Evolutionary conservation across 2,888 invertebrate species (phyloP).

Genomic region (Synanthedon tipuliformis): DNA sequence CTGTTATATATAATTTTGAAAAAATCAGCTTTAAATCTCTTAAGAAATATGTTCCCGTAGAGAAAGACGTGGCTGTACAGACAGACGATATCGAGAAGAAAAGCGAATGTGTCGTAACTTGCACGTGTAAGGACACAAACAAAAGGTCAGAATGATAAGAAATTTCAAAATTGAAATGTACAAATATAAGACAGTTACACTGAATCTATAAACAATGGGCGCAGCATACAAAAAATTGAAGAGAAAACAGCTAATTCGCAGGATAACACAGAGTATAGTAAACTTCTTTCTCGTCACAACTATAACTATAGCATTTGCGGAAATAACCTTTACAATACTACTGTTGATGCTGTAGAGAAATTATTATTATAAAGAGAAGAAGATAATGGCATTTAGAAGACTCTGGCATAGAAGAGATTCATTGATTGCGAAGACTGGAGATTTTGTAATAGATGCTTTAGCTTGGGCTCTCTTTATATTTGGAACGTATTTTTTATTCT

Average conservation of each 20-base stretch:
- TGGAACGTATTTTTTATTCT: conserved; percentile 29
- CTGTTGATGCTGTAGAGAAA: conserved; percentile 26
- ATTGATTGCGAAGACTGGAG: conserved; percentile 17
- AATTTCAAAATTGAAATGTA: not conserved
- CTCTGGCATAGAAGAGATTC: conserved; percentile 26
- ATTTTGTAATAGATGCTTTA: conserved; percentile 20
- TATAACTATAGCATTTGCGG: conserved; percentile 38
- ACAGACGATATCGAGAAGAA: conserved; percentile 17
- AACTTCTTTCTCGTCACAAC: conserved; percentile 36
- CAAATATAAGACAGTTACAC: not conserved
- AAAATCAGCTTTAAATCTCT: conserved; percentile 7
- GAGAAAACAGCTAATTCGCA: conserved; percentile 24
- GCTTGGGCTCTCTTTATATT: conserved; percentile 31
- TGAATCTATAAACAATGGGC: conserved; percentile 19
- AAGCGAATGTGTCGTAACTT: conserved; percentile 29
- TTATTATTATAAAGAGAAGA: not conserved
- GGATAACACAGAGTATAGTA: conserved; percentile 30
- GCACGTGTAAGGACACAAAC: conserved; percentile 17
- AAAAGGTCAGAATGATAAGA: not conserved
- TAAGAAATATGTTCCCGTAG: conserved; percentile 4
- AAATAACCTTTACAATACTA: conserved; percentile 30
- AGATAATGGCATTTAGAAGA: conserved; percentile 24
- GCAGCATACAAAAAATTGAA: conserved; percentile 25
- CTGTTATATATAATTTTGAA: conserved; percentile 26
- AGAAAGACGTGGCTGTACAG: conserved; percentile 9